Percentiles rank a stretch among this genome's conserved stretches.
Evolutionary conservation across 2,113 vertebrate genomes (phyloP).

Genomic region (Toxotes chatareus): DNA sequence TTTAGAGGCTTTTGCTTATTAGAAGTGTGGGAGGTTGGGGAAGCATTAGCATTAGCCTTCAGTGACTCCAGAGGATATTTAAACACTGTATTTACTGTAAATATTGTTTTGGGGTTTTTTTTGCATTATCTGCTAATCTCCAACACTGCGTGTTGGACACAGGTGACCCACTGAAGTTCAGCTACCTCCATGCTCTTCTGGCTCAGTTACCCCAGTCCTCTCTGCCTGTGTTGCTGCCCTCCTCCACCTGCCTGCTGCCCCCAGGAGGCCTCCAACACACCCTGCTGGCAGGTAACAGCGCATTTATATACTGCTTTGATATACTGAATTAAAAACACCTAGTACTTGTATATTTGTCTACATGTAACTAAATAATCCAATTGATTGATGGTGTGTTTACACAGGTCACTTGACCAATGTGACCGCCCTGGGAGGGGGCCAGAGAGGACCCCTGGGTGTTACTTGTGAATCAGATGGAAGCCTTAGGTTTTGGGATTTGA

Average conservation of each 20-base stretch:
- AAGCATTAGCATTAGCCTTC: too few relatives aligned
- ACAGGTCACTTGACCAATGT: slow-evolving; percentile 79
- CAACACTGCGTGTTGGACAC: slow-evolving; percentile 1
- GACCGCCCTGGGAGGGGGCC: slow-evolving; percentile 73
- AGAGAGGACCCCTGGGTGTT: slow-evolving; percentile 50
- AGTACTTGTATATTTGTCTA: too few relatives aligned
- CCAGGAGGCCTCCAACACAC: slow-evolving; percentile 75
- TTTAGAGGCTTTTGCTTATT: too few relatives aligned
- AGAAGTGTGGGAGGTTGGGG: too few relatives aligned
- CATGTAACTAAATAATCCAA: too few relatives aligned
- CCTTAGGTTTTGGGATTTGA: slow-evolving; percentile 80
- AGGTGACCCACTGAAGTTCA: slow-evolving; percentile 82
- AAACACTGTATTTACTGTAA: too few relatives aligned
- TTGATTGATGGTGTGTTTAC: background rate
- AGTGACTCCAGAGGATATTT: too few relatives aligned
- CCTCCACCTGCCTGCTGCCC: slow-evolving; percentile 79
- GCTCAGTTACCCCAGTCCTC: slow-evolving; percentile 77
- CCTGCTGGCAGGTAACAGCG: slow-evolving; percentile 71
- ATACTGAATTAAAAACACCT: too few relatives aligned
- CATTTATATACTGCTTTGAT: too few relatives aligned
- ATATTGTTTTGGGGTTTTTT: too few relatives aligned
- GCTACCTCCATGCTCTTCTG: slow-evolving; percentile 75
- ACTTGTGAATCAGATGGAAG: slow-evolving; percentile 77
- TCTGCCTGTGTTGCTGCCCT: slow-evolving; percentile 80
- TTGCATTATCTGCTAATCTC: too few relatives aligned